Evolutionary conservation across 1,140 invertebrate species (phyloP), one percentile per base, ranked within the genome.

Genomic region (Zelostemma sp.): DNA sequence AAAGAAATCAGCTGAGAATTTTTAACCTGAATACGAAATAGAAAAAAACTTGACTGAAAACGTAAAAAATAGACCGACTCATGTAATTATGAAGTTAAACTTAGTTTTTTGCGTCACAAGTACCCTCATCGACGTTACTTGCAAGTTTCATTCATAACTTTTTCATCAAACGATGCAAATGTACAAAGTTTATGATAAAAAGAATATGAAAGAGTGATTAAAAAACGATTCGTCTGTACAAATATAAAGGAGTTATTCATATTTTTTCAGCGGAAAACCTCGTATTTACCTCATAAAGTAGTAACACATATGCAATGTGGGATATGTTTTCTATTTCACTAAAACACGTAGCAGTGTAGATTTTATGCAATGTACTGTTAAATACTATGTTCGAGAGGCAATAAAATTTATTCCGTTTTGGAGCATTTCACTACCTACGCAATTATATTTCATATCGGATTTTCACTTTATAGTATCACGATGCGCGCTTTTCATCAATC

Each of bases 401-500:
- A 65, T 49, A 71, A 54, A 66, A 66, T 70, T 65, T 28, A 66
- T 66, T 58, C 58, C 55, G 57, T 61, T 70, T 70, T 71, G 25
- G 48, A 45, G 54, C 17, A 57, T 14, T 53, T 46, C 59, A 58
- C 49, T 21, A 54, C 54, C 49, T 21, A 54, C 54, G 54, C 68
- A 71, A 66, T 71, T 66, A 66, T 71, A 62, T 62, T 71, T 43
- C 61, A 61, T 65, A 58, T 57, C 40, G 61, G 50, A 57, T 54
- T 59, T 71, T 62, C 63, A 63, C 45, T 71, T 55, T 71, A 63
- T 55, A 66, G 59, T 50, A 63, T 66, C 57, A 53, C 54, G 62
- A 46, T 66, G 59, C 55, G 55, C 50, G 63, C 62, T 71, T 62
- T 66, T 66, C 76, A 72, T 80, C 75, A 81, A 80, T 79, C 73